These are phyloP conservation scores for Deilephila porcellus DNA, from an alignment of 2,888 invertebrate genomes.

Conservation along the genomic window DNA sequence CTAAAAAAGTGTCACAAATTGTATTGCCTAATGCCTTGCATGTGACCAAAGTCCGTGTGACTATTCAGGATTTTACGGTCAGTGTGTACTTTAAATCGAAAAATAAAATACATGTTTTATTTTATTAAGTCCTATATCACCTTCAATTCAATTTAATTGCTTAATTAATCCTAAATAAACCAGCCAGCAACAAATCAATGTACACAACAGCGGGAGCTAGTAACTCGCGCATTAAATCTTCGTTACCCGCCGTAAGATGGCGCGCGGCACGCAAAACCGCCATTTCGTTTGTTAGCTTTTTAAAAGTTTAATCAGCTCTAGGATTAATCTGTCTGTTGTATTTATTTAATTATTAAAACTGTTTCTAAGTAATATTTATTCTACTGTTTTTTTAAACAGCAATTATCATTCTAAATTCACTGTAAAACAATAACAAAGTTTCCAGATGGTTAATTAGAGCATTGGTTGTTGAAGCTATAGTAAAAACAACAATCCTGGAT, in stretches of 20 bases:
- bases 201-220: conserved; percentile 50
- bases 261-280: conserved; percentile 62
- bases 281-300: conserved; percentile 34
- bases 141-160: background rate
- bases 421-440: too few species aligned
- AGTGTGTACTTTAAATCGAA: too few species aligned
- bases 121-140: background rate
- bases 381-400: too few species aligned
- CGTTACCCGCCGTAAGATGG: conserved; percentile 66
- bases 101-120: too few species aligned
- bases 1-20: too few species aligned
- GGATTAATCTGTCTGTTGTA: conserved; percentile 9
- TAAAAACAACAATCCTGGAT: too few species aligned
- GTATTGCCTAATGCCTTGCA: too few species aligned
- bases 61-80: too few species aligned
- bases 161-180: background rate
- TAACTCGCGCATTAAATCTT: conserved; percentile 63
- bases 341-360: background rate
- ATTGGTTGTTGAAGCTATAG: too few species aligned
- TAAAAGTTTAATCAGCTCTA: conserved; percentile 10
- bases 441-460: too few species aligned
- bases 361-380: background rate
- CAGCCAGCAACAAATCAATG: conserved; percentile 66
- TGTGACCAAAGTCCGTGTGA: too few species aligned
- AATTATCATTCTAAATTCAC: too few species aligned